A percentile compares a stretch with the other conserved stretches of the same genome.
Conservation (phyloP, 2,888 invertebrate species). For the Melieria crassipennis region DNA sequence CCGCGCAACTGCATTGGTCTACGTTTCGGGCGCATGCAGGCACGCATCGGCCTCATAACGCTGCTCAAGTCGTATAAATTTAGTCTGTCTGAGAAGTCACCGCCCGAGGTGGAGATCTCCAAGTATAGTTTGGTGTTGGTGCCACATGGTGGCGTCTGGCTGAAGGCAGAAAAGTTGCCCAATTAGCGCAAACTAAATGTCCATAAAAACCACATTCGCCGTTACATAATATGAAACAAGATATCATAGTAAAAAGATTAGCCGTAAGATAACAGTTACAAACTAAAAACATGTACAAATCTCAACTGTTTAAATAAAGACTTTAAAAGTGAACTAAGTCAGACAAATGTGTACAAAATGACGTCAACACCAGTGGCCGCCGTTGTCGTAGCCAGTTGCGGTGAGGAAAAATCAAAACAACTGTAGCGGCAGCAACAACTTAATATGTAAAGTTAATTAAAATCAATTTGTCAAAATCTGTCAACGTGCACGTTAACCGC, state of each 20-base stretch:
- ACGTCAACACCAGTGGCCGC: too few species aligned
- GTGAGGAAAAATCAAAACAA: slow-evolving; percentile 9
- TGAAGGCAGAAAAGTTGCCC: slow-evolving; percentile 43
- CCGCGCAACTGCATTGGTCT: slow-evolving; percentile 60
- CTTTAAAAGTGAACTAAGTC: too few species aligned
- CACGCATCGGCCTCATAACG: slow-evolving; percentile 53
- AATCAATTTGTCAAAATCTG: slow-evolving; percentile 44
- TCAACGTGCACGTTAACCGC: slow-evolving; percentile 40
- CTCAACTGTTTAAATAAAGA: too few species aligned
- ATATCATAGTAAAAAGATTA: too few species aligned
- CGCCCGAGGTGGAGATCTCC: slow-evolving; percentile 41
- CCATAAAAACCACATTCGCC: too few species aligned
- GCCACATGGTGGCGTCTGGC: slow-evolving; percentile 44
- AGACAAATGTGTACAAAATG: too few species aligned
- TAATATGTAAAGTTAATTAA: slow-evolving; percentile 41
- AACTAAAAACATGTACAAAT: too few species aligned
- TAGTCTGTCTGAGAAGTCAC: slow-evolving; percentile 40
- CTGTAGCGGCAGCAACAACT: slow-evolving; percentile 20
- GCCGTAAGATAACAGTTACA: too few species aligned
- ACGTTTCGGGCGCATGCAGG: slow-evolving; percentile 57
- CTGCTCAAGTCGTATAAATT: slow-evolving; percentile 49
- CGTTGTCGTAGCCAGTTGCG: too few species aligned
- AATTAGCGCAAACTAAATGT: too few species aligned
- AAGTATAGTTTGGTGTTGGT: slow-evolving; percentile 36
- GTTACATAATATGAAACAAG: too few species aligned